Conservation (phyloP, 1,140 invertebrate species). For the Drosophila fuyamai region DNA sequence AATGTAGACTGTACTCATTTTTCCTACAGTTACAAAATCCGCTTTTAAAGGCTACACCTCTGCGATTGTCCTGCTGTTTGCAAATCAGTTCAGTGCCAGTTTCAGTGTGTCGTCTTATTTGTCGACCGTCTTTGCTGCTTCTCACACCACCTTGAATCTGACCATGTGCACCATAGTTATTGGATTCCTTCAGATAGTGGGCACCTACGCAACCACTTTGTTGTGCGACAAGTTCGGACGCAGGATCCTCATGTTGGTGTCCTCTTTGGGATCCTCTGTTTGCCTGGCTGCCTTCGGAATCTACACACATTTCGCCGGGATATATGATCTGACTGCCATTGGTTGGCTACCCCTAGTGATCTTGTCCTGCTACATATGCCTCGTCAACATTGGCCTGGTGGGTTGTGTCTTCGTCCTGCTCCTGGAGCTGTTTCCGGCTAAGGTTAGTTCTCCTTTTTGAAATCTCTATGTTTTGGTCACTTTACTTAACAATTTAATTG, state of each 20-base stretch:
- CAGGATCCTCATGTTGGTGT: conserved; percentile 53
- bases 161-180: conserved; percentile 86
- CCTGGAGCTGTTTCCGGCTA: conserved; percentile 68
- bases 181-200: conserved; percentile 85
- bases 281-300: conserved; percentile 42
- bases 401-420: conserved; percentile 69
- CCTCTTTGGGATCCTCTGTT: conserved; percentile 41
- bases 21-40: conserved; percentile 27
- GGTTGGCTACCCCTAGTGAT: conserved; percentile 69
- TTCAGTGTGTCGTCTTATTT: conserved; percentile 63
- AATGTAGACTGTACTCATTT: neutral
- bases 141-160: conserved; percentile 86
- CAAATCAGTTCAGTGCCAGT: conserved; percentile 54
- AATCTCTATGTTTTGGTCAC: neutral
- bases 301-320: conserved; percentile 42
- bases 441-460: conserved; percentile 25
- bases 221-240: conserved; percentile 64
- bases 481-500: neutral
- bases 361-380: conserved; percentile 59
- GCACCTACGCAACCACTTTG: conserved; percentile 55
- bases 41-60: conserved; percentile 47
- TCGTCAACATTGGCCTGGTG: conserved; percentile 64
- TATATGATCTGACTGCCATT: conserved; percentile 22
- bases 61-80: conserved; percentile 32
- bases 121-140: conserved; percentile 87